Percentiles rank a stretch among this genome's conserved stretches.
Evolutionary conservation across 2,113 vertebrate species (phyloP).

Genomic region (Spilogale gracilis): DNA sequence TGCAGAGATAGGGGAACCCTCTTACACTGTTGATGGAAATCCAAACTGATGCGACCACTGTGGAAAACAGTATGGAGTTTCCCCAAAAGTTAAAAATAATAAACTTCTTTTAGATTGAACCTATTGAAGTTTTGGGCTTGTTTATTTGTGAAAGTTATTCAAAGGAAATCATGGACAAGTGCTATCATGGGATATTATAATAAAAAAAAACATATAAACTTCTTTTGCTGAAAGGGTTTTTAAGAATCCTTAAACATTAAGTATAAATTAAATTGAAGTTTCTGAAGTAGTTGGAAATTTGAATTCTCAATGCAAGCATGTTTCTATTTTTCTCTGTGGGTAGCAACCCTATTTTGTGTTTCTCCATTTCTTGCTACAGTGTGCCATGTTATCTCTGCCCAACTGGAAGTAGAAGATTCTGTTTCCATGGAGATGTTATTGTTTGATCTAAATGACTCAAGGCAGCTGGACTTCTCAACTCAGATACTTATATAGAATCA

Average conservation of each 20-base stretch:
- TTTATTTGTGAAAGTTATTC: constrained; percentile 37
- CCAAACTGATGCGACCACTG: neutral
- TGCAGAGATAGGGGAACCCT: neutral
- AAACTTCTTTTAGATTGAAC: neutral
- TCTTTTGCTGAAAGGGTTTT: neutral
- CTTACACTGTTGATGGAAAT: neutral
- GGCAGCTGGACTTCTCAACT: neutral
- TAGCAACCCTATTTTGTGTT: neutral
- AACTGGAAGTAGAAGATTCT: neutral
- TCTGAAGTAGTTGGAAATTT: constrained; percentile 20
- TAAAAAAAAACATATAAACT: neutral
- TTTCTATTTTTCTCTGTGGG: neutral
- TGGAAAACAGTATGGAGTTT: neutral
- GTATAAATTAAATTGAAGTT: neutral
- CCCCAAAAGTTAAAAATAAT: neutral
- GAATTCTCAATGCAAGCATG: neutral
- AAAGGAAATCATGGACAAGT: constrained; percentile 50
- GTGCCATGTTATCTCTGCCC: neutral
- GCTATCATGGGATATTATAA: neutral
- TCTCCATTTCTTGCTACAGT: neutral
- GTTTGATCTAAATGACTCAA: neutral
- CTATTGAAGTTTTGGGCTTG: neutral
- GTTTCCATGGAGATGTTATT: neutral
- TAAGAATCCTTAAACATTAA: neutral
- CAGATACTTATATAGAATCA: neutral